Conservation (phyloP, 2,113 vertebrate genomes). For the Phainopepla nitens region DNA sequence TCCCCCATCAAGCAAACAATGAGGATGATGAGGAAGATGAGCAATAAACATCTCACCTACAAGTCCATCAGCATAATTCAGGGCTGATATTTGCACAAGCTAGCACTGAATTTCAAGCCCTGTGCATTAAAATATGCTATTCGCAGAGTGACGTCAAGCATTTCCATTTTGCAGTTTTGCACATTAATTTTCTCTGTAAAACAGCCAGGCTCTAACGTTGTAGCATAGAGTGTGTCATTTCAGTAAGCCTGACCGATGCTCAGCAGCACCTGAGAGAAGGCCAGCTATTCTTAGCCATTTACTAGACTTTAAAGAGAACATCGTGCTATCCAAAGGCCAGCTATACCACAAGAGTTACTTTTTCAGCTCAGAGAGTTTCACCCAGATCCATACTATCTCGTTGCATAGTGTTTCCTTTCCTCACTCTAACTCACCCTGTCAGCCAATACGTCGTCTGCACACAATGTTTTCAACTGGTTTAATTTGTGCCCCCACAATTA, state of each 20-base stretch:
- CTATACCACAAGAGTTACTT: constrained; percentile 27
- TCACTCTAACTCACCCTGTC: background rate
- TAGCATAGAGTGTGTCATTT: constrained; percentile 40
- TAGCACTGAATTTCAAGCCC: constrained; percentile 34
- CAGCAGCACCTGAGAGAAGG: constrained; percentile 22
- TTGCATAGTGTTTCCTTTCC: background rate
- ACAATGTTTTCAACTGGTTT: background rate
- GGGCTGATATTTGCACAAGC: background rate
- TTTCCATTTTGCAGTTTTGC: constrained; percentile 42
- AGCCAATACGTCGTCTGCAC: background rate
- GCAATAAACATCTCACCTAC: background rate
- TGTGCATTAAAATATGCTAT: background rate
- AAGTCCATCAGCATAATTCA: background rate
- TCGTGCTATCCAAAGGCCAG: constrained; percentile 49
- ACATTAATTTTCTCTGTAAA: constrained; percentile 7
- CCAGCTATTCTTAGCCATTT: constrained; percentile 36
- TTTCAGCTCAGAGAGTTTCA: constrained; percentile 24
- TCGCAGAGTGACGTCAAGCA: constrained; percentile 32
- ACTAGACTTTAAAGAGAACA: constrained; percentile 46
- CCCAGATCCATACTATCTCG: background rate
- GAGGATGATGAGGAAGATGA: background rate
- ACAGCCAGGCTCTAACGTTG: constrained; percentile 29
- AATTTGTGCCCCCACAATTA: background rate
- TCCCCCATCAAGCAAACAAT: background rate
- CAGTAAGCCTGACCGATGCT: constrained; percentile 22